Base-by-base conservation (phyloP, 2,888 invertebrate species). In the Drosophila helvetica region DNA sequence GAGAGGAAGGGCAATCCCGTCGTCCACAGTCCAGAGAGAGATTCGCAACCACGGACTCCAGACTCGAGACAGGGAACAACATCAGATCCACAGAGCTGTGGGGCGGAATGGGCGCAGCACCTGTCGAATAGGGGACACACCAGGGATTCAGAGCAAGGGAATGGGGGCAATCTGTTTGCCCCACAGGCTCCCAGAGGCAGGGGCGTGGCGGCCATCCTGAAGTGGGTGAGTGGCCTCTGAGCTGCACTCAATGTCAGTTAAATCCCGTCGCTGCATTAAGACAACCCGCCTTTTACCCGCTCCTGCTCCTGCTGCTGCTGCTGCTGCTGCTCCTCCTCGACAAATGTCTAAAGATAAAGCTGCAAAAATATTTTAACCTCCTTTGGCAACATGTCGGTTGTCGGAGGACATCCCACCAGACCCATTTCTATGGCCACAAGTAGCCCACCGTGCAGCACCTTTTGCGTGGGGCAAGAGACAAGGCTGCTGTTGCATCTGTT, bases 361-460 rank as follows among this genome's bases (percentile, higher is more conserved):
- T 80, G 81, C 79, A 86, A 86, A 87, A 88, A 86, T 88, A 88
- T 86, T 88, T 86, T 80, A 86, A 76, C 79, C 84, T 86, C 77
- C 88, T 88, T 86, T 86, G 81, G 88, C 86, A 88, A 76, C 75
- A 80, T 80, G 85, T 77, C 81, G 74, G 67, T 50, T 52, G 59
- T 19, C 27, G 58, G 45, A 55, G 51, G 56, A 60, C 59, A 73
- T 45, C 43, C 9, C 17, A 63, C 54, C n/a, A 59, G 38, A 38
- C n/a, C 45, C 67, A 27, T 25, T 2, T 19, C 19, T 43, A 27
- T 19, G 51, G 25, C 42, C 60, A 50, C 66, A 50, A 62, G 61
- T 62, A 60, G 56, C 64, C 54, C 58, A 51, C 55, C 56, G 52
- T 47, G 52, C 46, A 62, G 27, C 27, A 46, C 56, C 72, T 72